Base-by-base conservation (phyloP, 1,140 invertebrate genomes). In the Muscidifurax raptorellus region DNA sequence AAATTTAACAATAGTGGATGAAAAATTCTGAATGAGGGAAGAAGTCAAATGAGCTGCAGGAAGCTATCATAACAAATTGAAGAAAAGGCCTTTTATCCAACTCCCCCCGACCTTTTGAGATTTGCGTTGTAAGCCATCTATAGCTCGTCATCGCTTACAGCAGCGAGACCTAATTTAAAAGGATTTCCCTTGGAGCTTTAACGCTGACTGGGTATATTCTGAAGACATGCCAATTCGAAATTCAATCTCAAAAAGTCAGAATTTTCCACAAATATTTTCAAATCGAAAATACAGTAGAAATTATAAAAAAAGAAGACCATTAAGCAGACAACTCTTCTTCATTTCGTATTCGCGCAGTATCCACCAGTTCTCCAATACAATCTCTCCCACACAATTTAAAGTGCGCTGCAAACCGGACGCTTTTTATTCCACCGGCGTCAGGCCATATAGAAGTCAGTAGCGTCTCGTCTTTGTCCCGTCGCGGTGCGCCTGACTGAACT, bases 81-180 rank as follows among this genome's bases (percentile, higher is more conserved):
- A 25, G 27, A 36, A 47, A 44, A 52, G 36, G 69, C 32, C 67
- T 74, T 84, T 84, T 79, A 77, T 74, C 18, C 18, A 74, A 47
- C 28, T 67, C 30, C 5, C 30, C 5, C 40, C 52, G 47, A 66
- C 13, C 82, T 80, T 84, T 84, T 80, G 76, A 80, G 47, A 80
- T 84, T 84, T 28, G 30, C 79, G 36, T 4, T 13, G 18, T 13
- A 47, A 59, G 74, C 66, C 44, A 36, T 77, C 44, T 59, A 30
- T 59, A 47, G 15, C n/a, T n/a, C 32, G 22, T 36, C 76, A 47
- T 59, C 67, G 47, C 67, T 72, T 27, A 13, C 36, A 28, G 22
- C 52, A 30, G 25, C 13, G 66, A 66, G 74, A 86, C 86, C 85
- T 87, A 89, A 89, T 89, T 89, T 86, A 82, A 88, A 86, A 86